phyloP scores from a whole-genome alignment of 2,797 vertebrate genomes.

The Mionectes olivaceus region DNA sequence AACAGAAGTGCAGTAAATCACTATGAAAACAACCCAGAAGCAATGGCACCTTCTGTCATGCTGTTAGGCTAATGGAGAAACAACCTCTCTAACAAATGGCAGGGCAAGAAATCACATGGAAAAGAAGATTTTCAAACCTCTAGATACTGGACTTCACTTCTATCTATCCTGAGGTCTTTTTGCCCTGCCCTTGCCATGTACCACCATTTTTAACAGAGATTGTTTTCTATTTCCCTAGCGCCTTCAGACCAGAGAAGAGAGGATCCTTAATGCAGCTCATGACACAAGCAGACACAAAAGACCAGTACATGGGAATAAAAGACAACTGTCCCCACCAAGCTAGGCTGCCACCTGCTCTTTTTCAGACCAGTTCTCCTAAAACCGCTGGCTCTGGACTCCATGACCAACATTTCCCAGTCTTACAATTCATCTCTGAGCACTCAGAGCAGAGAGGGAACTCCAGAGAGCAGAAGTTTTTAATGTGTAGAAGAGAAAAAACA shows the following conservation, averaged over 20 bases:
- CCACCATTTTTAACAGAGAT: not conserved
- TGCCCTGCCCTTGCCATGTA: not conserved
- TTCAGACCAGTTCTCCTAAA: not conserved
- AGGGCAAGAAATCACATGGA: not conserved
- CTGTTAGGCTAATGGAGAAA: not conserved
- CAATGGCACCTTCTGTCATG: not conserved
- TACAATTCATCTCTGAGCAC: not conserved
- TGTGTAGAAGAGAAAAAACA: not conserved
- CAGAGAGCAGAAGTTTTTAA: not conserved
- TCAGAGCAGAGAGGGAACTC: not conserved
- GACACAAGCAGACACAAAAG: not conserved
- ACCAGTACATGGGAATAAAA: not conserved
- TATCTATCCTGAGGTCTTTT: not conserved
- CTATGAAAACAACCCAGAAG: not conserved
- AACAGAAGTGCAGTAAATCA: not conserved
- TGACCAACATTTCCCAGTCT: not conserved
- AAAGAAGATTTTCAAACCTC: not conserved
- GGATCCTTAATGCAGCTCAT: not conserved
- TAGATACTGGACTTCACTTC: not conserved
- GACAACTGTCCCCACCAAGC: not conserved
- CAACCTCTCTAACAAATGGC: not conserved
- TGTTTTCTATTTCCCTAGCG: not conserved
- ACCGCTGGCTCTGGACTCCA: not conserved
- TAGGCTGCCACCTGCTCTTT: not conserved
- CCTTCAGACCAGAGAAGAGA: not conserved